phyloP scores from a whole-genome alignment of 2,888 invertebrate genomes.

The Drosophila falleni region DNA sequence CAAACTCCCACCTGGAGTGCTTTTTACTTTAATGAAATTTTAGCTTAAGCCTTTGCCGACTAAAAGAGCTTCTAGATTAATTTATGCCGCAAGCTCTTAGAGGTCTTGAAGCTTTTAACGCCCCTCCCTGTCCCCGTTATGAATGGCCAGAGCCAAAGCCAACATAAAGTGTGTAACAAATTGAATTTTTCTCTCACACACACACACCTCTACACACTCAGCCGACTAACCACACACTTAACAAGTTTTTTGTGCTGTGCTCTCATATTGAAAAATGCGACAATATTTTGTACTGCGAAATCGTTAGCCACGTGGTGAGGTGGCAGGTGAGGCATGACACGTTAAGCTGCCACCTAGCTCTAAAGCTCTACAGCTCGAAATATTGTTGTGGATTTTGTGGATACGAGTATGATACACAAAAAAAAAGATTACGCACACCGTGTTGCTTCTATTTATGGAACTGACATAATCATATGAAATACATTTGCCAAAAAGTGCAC shows the following conservation, averaged over 20 bases:
- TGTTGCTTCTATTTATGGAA: constrained; percentile 31
- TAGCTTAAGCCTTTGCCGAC: constrained; percentile 23
- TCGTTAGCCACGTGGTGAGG: constrained; percentile 25
- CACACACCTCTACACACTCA: constrained; percentile 15
- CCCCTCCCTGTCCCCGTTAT: constrained; percentile 25
- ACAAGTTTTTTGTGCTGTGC: constrained; percentile 68
- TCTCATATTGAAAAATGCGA: constrained; percentile 73
- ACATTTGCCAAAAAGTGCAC: constrained; percentile 14
- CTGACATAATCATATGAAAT: constrained; percentile 7
- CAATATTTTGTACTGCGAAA: constrained; percentile 68
- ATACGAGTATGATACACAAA: constrained; percentile 12
- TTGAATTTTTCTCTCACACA: constrained; percentile 67
- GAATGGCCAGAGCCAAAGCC: constrained; percentile 60
- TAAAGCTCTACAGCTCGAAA: constrained; percentile 31
- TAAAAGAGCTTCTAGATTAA: constrained; percentile 49
- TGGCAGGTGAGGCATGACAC: constrained; percentile 35
- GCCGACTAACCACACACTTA: constrained; percentile 72
- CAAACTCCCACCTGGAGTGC: constrained; percentile 35
- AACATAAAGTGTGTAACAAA: constrained; percentile 75
- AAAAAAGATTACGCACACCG: constrained; percentile 29
- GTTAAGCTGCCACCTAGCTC: constrained; percentile 35
- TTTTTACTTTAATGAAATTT: constrained; percentile 68
- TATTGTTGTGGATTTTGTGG: constrained; percentile 47
- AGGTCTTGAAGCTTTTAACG: constrained; percentile 59
- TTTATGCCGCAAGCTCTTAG: constrained; percentile 63